A percentile compares a stretch with the other conserved stretches of the same genome.
Conservation (phyloP, 2,888 invertebrate genomes). For the Eucriotettix oculatus region DNA sequence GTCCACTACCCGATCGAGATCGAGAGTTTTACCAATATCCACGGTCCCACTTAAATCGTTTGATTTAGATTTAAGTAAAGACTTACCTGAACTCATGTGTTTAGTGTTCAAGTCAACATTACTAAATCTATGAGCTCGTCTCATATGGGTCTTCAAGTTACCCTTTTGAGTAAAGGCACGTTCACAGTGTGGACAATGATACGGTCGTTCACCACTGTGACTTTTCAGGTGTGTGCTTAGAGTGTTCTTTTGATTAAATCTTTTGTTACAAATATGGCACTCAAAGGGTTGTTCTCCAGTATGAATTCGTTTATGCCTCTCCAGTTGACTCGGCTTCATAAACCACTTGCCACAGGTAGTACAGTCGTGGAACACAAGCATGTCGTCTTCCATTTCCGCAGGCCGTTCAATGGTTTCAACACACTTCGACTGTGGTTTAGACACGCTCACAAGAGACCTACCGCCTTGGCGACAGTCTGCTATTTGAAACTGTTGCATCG, state of each 20-base stretch:
- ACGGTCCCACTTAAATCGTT: neutral
- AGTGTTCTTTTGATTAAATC: slow-evolving; percentile 41
- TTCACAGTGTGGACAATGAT: slow-evolving; percentile 38
- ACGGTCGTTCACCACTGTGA: slow-evolving; percentile 38
- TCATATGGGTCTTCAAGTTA: slow-evolving; percentile 40
- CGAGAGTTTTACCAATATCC: neutral
- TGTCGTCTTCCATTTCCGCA: slow-evolving; percentile 1
- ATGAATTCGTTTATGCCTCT: slow-evolving; percentile 36
- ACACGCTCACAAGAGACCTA: neutral
- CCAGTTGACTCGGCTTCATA: slow-evolving; percentile 33
- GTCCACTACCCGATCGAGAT: slow-evolving; percentile 10
- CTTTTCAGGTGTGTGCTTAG: slow-evolving; percentile 39
- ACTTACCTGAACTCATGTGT: neutral
- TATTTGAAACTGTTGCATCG: slow-evolving; percentile 1
- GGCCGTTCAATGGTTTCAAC: neutral
- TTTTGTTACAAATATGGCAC: slow-evolving; percentile 37
- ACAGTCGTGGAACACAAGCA: slow-evolving; percentile 6
- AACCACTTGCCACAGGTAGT: slow-evolving; percentile 32
- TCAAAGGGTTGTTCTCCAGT: slow-evolving; percentile 39
- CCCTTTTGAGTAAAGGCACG: slow-evolving; percentile 40
- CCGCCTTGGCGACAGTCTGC: slow-evolving; percentile 3
- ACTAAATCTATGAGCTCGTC: slow-evolving; percentile 28
- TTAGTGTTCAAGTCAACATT: neutral
- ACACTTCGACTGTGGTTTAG: neutral
- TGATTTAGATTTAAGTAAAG: neutral